A percentile compares a stretch with the other conserved stretches of the same genome.
These are phyloP conservation scores for Dysdera silvatica DNA, from an alignment of 1,140 invertebrate species.

Conservation along the genomic window DNA sequence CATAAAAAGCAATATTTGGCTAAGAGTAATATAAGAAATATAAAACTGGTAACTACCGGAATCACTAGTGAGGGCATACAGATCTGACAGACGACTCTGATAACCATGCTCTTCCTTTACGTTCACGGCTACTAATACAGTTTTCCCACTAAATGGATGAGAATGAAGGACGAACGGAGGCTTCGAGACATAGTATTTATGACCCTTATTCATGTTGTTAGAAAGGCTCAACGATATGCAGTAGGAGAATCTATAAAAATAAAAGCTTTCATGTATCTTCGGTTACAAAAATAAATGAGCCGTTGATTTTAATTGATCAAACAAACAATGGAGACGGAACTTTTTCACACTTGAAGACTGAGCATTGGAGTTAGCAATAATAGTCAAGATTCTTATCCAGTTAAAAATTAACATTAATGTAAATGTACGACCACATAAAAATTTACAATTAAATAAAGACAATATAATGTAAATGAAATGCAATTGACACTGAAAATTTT, in stretches of 20 bases:
- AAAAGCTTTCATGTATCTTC: no score
- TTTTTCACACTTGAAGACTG: no score
- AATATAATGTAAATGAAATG: no score
- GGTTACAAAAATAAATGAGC: conserved; percentile 7
- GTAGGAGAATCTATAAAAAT: conserved; percentile 51
- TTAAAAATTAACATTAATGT: not conserved
- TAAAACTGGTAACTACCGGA: conserved; percentile 8
- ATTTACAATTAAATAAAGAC: no score
- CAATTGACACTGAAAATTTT: no score
- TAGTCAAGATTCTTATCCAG: no score
- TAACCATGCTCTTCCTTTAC: conserved; percentile 56
- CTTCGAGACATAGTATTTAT: conserved; percentile 9
- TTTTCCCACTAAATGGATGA: conserved; percentile 5
- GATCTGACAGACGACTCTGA: conserved; percentile 32
- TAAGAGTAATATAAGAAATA: not conserved
- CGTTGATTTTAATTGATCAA: conserved; percentile 9
- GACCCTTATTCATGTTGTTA: conserved; percentile 47
- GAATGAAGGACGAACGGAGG: conserved; percentile 18
- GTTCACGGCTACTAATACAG: conserved; percentile 47
- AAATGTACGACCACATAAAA: no score
- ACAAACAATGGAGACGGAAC: not conserved
- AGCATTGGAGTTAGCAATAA: no score
- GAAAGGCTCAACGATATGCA: conserved; percentile 57
- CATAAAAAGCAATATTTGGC: not conserved
- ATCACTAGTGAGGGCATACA: conserved; percentile 16